Percentiles rank a stretch among this genome's conserved stretches.
Evolutionary conservation across 2,888 invertebrate genomes (phyloP).

Genomic region (Eupeodes luniger): DNA sequence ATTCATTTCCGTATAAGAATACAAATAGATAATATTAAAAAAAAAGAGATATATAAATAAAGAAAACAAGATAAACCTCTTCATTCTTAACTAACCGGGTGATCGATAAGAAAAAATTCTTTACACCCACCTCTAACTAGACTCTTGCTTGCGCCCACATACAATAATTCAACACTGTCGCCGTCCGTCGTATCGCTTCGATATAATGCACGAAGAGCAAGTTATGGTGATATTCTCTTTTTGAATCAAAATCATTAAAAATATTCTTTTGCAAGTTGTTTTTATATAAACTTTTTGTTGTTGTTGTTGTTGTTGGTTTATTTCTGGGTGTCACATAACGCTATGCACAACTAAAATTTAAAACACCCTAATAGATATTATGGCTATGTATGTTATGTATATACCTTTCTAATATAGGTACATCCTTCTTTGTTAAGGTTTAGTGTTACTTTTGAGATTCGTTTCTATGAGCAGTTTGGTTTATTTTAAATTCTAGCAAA

Average conservation of each 20-base stretch:
- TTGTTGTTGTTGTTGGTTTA: not conserved
- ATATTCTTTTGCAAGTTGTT: slow-evolving; percentile 12
- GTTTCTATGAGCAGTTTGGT: not conserved
- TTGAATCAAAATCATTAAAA: slow-evolving; percentile 2
- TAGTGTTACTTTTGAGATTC: not conserved
- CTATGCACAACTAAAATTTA: slow-evolving; percentile 8
- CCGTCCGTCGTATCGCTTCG: not conserved
- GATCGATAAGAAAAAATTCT: slow-evolving; percentile 23
- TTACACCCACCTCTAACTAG: slow-evolving; percentile 10
- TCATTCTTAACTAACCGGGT: not conserved
- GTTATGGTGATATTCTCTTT: slow-evolving; percentile 1
- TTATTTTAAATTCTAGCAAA: slow-evolving; percentile 13
- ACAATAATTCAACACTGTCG: not conserved
- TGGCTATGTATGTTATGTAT: not conserved
- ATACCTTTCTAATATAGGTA: not conserved
- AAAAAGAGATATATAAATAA: not conserved
- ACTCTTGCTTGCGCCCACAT: slow-evolving; percentile 18
- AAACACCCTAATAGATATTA: slow-evolving; percentile 1
- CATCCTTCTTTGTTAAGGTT: not conserved
- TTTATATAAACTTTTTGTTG: not conserved
- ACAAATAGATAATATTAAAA: not conserved
- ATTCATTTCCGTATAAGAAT: not conserved
- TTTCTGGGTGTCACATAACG: not conserved
- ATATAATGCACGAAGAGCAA: slow-evolving; percentile 1
- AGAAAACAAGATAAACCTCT: slow-evolving; percentile 1